Base-by-base conservation (phyloP, 1,140 invertebrate species). In the Ostrea denselamellosa region DNA sequence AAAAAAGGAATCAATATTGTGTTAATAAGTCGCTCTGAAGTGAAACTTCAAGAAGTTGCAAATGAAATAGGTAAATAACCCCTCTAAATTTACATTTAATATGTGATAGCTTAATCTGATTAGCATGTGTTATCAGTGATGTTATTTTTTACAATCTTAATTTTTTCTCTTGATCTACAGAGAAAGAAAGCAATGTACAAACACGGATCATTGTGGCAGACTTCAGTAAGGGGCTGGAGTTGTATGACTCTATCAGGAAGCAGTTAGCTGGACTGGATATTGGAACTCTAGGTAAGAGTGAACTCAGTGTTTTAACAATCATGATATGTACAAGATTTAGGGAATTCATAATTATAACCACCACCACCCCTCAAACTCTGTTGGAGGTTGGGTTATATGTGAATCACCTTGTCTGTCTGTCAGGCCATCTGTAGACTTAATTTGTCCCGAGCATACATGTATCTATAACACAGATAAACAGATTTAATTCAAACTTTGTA, bases 171-270 rank as follows among this genome's bases (percentile, higher is more conserved):
- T 86, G 19, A 89, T 83, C 89, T 90, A 22, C 91, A 94, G 93
- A 94, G 91, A 83, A 95, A 96, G 97, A 96, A 92, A 95, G 96
- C 94, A 96, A 96, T 84, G 97, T 99, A 0, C 95, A 97, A 90
- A 98, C 97, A 0, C 97, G 97, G 94, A 96, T 97, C 3, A 96
- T 99, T 83, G 97, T 97, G 92, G 97, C 97, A 25, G 98, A 99
- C 94, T 98, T 99, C 93, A 97, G 97, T 7, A 95, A 96, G 88
- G 89, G 96, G 94, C 5, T 86, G 8, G 95, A 96, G 3, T 97
- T 98, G 62, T 99, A 98, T 93, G 95, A 96, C 0, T 96, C 96
- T 86, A 98, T 99, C 83, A 95, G 96, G 44, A 96, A 96, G 90
- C 96, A 97, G 85, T 96, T 98, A 19, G 87, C 93, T 44, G 97